Percentiles rank a stretch among this genome's conserved stretches.
Evolutionary conservation across 2,888 invertebrate species (phyloP).

Genomic region (Fragum fragum): DNA sequence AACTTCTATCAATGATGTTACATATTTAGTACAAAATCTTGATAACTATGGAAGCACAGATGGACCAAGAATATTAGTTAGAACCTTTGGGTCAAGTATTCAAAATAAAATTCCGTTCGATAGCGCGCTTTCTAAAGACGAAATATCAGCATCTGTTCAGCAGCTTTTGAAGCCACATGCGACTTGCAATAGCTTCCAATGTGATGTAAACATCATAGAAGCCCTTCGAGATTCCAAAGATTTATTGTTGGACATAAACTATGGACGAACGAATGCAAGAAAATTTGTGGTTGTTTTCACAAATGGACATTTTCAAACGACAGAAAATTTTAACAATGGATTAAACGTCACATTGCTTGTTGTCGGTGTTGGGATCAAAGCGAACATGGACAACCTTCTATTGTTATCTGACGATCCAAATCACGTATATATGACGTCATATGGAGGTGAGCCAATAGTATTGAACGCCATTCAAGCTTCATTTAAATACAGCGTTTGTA

Average conservation of each 20-base stretch:
- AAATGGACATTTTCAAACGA: background rate
- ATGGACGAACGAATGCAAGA: constrained; percentile 17
- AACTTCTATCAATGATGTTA: constrained; percentile 19
- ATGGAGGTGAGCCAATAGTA: background rate
- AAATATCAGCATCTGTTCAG: background rate
- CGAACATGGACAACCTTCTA: background rate
- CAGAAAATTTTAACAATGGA: background rate
- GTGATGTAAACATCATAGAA: background rate
- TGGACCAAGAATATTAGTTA: background rate
- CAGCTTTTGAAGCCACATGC: background rate
- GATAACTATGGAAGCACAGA: background rate
- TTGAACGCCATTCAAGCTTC: background rate
- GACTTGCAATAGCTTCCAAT: background rate
- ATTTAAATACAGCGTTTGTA: background rate
- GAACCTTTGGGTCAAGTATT: background rate
- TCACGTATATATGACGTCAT: constrained; percentile 16
- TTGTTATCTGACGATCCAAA: background rate
- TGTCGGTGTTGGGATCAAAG: constrained; percentile 1
- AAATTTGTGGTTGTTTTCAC: constrained; percentile 22
- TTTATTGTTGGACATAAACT: background rate
- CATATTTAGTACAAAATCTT: constrained; percentile 23
- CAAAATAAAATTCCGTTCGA: background rate
- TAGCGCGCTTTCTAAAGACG: background rate
- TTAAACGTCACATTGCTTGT: background rate
- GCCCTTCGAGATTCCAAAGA: background rate